These are phyloP conservation scores for Amphibalanus amphitrite DNA, from an alignment of 1,140 invertebrate genomes.

Conservation along the genomic window DNA sequence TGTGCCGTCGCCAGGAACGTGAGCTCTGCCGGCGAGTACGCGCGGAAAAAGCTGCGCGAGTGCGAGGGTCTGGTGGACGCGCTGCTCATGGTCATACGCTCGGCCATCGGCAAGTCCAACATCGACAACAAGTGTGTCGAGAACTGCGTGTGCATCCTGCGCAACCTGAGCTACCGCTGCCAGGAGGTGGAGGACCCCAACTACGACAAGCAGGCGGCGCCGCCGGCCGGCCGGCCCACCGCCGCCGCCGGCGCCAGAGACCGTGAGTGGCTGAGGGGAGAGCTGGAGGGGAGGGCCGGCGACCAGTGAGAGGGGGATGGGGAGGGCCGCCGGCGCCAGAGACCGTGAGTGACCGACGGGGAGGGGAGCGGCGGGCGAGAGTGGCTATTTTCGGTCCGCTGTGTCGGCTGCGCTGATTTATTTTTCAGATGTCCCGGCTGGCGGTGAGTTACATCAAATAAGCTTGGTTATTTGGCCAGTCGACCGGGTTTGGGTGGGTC, in stretches of 20 bases:
- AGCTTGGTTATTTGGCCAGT: too few species aligned
- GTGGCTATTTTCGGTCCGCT: too few species aligned
- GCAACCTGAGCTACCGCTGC: slow-evolving; percentile 89
- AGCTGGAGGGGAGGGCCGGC: too few species aligned
- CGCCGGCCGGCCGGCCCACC: slow-evolving; percentile 43
- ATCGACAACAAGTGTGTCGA: slow-evolving; percentile 97
- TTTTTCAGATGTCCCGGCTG: too few species aligned
- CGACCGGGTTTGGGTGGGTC: too few species aligned
- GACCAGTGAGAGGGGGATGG: too few species aligned
- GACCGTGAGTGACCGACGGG: too few species aligned
- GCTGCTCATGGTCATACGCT: slow-evolving; percentile 69
- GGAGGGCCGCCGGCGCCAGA: too few species aligned
- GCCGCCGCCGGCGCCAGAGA: slow-evolving; percentile 29
- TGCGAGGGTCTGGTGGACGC: slow-evolving; percentile 85
- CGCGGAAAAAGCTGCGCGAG: slow-evolving; percentile 75
- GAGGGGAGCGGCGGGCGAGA: too few species aligned
- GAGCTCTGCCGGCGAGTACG: slow-evolving; percentile 89
- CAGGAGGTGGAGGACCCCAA: slow-evolving; percentile 94
- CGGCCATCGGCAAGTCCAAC: slow-evolving; percentile 76
- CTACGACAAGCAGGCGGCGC: slow-evolving; percentile 72
- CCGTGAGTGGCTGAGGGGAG: not conserved
- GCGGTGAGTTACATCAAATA: too few species aligned
- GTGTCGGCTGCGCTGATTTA: too few species aligned
- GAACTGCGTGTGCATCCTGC: slow-evolving; percentile 90
- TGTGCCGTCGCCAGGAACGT: slow-evolving; percentile 50